Percentiles rank a stretch among this genome's conserved stretches.
phyloP scores from a whole-genome alignment of 1,140 invertebrate genomes.

The Neotoxoptera formosana region DNA sequence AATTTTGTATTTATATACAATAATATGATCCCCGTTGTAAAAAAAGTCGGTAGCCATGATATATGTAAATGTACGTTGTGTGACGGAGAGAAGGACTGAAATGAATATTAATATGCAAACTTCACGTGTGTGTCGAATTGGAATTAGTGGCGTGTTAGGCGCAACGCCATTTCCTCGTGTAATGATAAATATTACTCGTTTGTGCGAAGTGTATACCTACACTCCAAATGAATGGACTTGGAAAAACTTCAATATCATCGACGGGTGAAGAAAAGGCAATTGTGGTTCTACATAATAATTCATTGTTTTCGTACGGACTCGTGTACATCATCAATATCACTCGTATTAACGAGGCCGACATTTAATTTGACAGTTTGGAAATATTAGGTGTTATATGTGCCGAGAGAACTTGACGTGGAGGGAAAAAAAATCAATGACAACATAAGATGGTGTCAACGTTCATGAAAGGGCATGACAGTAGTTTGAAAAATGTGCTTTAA shows the following conservation, averaged over 20 bases:
- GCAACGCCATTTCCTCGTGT: no score
- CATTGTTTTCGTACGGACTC: not conserved
- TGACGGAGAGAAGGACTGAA: not conserved
- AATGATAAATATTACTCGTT: not conserved
- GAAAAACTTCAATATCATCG: not conserved
- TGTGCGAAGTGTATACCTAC: not conserved
- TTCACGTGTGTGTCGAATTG: not conserved
- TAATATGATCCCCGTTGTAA: not conserved
- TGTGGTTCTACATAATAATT: constrained; percentile 24
- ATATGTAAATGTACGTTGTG: not conserved
- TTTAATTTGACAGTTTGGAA: constrained; percentile 50
- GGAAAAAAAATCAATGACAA: constrained; percentile 40
- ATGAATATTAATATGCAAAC: not conserved
- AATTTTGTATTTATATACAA: not conserved
- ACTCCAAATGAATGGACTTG: not conserved
- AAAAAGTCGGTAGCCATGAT: not conserved
- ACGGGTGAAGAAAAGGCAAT: not conserved
- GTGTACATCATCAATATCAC: constrained; percentile 41
- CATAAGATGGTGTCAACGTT: constrained; percentile 40
- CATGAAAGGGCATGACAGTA: not conserved
- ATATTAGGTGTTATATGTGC: constrained; percentile 40
- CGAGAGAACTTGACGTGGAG: constrained; percentile 10
- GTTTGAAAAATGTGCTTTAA: constrained; percentile 42
- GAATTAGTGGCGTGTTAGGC: not conserved
- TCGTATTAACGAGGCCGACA: constrained; percentile 1